Conservation (phyloP, 1,140 invertebrate species). For the Frieseomelitta varia region DNA sequence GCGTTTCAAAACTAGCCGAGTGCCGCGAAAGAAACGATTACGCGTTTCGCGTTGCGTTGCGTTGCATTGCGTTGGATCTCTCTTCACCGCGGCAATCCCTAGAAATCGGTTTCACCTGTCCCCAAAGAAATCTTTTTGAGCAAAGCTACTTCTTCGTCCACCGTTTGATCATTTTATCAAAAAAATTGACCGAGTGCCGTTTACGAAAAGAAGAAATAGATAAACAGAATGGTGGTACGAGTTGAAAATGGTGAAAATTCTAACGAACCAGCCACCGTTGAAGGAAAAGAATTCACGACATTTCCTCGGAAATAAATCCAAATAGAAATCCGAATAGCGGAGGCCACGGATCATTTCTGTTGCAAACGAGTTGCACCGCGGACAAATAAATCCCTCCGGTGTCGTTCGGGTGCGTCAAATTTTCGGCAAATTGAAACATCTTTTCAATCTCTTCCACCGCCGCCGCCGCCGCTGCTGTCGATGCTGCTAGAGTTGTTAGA, state of each 20-base stretch:
- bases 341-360: background rate
- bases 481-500: too few species aligned
- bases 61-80: background rate
- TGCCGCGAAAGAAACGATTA: background rate
- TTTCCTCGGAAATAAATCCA: background rate
- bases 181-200: background rate
- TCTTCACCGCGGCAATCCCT: too few species aligned
- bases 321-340: too few species aligned
- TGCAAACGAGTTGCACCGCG: background rate
- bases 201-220: too few species aligned
- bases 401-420: constrained; percentile 21
- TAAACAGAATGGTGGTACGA: background rate
- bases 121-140: too few species aligned
- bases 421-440: constrained; percentile 14
- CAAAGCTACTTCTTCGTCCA: background rate
- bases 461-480: too few species aligned
- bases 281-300: background rate
- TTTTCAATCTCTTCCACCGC: background rate
- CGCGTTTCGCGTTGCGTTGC: background rate
- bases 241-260: background rate
- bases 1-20: constrained; percentile 8
- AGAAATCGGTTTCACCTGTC: background rate
- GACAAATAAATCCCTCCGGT: constrained; percentile 23
- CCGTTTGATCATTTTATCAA: background rate
- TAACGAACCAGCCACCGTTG: background rate